These are phyloP conservation scores for Melanotaenia boesemani DNA, from an alignment of 2,797 vertebrate species.

Conservation along the genomic window DNA sequence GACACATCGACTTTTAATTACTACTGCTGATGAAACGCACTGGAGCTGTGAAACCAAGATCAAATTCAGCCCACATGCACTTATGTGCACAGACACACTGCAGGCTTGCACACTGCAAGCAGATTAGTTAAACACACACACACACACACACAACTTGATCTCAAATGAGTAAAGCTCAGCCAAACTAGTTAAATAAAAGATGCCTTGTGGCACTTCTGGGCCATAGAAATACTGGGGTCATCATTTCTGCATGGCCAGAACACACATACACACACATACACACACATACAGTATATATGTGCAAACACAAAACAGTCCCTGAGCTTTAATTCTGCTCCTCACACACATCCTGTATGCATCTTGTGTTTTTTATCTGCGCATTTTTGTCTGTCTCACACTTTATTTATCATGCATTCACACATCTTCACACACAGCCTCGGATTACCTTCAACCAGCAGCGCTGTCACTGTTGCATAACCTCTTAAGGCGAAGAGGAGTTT, in stretches of 20 bases:
- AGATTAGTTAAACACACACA: slow-evolving; percentile 11
- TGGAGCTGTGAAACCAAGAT: too few species aligned
- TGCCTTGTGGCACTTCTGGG: slow-evolving; percentile 53
- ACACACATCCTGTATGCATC: slow-evolving; percentile 4
- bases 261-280: slow-evolving; percentile 17
- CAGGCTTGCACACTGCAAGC: slow-evolving; percentile 1
- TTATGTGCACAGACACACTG: background rate
- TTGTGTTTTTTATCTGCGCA: background rate
- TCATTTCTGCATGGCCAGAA: slow-evolving; percentile 53
- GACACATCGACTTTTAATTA: slow-evolving; percentile 47
- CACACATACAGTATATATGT: background rate
- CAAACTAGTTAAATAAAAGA: slow-evolving; percentile 67
- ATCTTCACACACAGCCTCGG: background rate
- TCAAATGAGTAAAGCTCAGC: slow-evolving; percentile 54
- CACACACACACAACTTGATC: slow-evolving; percentile 6
- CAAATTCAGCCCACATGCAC: too few species aligned
- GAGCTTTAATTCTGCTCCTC: background rate
- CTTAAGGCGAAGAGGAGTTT: slow-evolving; percentile 18
- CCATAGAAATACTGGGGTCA: slow-evolving; percentile 56
- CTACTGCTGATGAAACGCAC: slow-evolving; percentile 25
- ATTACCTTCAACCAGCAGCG: slow-evolving; percentile 9
- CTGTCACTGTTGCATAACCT: slow-evolving; percentile 15
- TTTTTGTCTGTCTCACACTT: background rate
- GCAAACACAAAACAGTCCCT: too few species aligned
- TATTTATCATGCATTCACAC: background rate